A percentile compares a stretch with the other conserved stretches of the same genome.
Evolutionary conservation across 2,113 vertebrate species (phyloP).

Genomic region (Vidua macroura): DNA sequence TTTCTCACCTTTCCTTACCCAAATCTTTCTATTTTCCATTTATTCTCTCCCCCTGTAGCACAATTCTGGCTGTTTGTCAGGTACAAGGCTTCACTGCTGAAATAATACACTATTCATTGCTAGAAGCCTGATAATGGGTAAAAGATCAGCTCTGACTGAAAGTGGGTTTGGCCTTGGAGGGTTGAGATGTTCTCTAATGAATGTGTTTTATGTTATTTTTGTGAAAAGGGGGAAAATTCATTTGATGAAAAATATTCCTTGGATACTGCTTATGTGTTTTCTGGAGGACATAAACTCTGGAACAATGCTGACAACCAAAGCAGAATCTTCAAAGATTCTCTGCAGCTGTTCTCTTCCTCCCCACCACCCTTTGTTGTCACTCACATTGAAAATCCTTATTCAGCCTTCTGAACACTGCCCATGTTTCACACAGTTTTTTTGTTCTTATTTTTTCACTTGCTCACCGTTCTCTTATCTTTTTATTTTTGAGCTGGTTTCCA

Average conservation of each 20-base stretch:
- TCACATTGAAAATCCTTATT: neutral
- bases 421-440: accelerated
- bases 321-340: neutral
- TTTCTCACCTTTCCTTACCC: neutral
- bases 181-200: neutral
- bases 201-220: neutral
- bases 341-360: neutral
- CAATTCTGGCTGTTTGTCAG: slow-evolving; percentile 6
- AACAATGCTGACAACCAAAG: neutral
- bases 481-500: neutral
- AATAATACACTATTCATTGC: slow-evolving; percentile 24
- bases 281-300: neutral
- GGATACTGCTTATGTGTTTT: neutral
- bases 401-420: neutral
- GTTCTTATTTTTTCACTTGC: neutral
- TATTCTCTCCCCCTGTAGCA: neutral
- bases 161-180: neutral
- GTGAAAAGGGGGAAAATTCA: neutral
- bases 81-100: neutral
- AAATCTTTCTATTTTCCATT: neutral
- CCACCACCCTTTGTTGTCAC: neutral
- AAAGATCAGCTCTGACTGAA: neutral
- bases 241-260: neutral
- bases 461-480: neutral
- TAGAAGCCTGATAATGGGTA: neutral